Evolutionary conservation across 2,113 vertebrate species (phyloP).

Genomic region (Cheilinus undulatus): DNA sequence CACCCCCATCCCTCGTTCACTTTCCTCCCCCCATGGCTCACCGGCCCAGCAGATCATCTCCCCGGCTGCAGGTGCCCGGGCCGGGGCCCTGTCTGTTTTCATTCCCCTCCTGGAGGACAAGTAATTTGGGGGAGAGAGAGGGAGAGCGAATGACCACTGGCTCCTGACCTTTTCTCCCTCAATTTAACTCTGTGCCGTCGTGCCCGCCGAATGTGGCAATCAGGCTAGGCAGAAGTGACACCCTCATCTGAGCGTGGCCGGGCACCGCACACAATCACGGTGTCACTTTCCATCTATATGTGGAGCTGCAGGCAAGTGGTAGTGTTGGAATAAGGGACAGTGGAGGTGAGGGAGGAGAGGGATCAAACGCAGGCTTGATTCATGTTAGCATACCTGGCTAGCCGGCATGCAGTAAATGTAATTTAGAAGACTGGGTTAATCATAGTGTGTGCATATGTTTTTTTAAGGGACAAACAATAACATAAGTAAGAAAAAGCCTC

Average conservation of each 20-base stretch:
- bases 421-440: background rate
- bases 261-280: slow-evolving; percentile 73
- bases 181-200: slow-evolving; percentile 81
- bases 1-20: slow-evolving; percentile 43
- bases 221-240: slow-evolving; percentile 84
- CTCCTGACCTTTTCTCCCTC: slow-evolving; percentile 91
- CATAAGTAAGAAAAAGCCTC: too few species aligned
- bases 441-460: background rate
- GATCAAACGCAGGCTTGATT: slow-evolving; percentile 22
- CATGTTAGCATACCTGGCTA: slow-evolving; percentile 56
- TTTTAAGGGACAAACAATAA: too few species aligned
- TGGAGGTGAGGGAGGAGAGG: slow-evolving; percentile 21
- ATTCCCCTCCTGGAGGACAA: slow-evolving; percentile 82
- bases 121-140: slow-evolving; percentile 80
- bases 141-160: slow-evolving; percentile 84
- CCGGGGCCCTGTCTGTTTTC: slow-evolving; percentile 81
- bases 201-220: slow-evolving; percentile 81
- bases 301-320: slow-evolving; percentile 42
- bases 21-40: slow-evolving; percentile 58
- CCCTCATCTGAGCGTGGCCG: slow-evolving; percentile 81
- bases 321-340: slow-evolving; percentile 25
- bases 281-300: slow-evolving; percentile 83
- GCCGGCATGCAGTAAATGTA: background rate
- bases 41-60: slow-evolving; percentile 64
- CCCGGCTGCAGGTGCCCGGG: slow-evolving; percentile 71